Percentiles rank a stretch among this genome's conserved stretches.
phyloP scores from a whole-genome alignment of 1,140 invertebrate species.

The Anastatus disparis region DNA sequence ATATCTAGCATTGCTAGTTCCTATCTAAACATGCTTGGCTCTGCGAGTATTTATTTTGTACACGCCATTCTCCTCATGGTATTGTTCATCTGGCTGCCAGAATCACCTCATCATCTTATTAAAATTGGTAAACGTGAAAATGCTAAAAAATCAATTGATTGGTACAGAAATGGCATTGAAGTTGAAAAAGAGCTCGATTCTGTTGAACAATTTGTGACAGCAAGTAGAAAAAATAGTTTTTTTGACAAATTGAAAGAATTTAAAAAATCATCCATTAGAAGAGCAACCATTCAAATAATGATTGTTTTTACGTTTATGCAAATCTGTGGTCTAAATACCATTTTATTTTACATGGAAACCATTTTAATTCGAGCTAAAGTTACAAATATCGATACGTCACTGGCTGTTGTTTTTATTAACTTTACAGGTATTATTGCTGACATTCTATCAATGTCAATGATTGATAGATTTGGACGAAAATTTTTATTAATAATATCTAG shows the following conservation, averaged over 20 bases:
- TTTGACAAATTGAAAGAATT: not conserved
- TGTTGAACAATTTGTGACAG: slow-evolving; percentile 20
- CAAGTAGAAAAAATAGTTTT: not conserved
- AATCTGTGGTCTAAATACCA: slow-evolving; percentile 77
- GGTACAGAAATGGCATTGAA: slow-evolving; percentile 33
- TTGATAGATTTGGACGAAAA: slow-evolving; percentile 77
- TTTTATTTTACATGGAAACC: slow-evolving; percentile 78
- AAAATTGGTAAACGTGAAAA: slow-evolving; percentile 68
- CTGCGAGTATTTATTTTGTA: slow-evolving; percentile 70
- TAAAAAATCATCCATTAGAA: slow-evolving; percentile 52
- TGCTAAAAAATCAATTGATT: slow-evolving; percentile 65
- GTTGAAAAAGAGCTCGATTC: not conserved
- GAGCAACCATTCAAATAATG: slow-evolving; percentile 72
- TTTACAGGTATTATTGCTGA: slow-evolving; percentile 71
- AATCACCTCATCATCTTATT: slow-evolving; percentile 76
- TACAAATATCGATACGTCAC: slow-evolving; percentile 58
- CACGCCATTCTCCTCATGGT: slow-evolving; percentile 80
- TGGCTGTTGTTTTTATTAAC: slow-evolving; percentile 74
- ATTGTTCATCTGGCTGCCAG: slow-evolving; percentile 75
- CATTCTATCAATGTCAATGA: slow-evolving; percentile 66
- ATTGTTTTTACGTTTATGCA: slow-evolving; percentile 80
- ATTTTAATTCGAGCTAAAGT: slow-evolving; percentile 74
- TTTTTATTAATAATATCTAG: slow-evolving; percentile 73
- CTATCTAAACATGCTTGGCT: slow-evolving; percentile 68
- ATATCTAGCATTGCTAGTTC: slow-evolving; percentile 75